phyloP scores from a whole-genome alignment of 2,113 vertebrate genomes.

The Opisthocomus hoazin region DNA sequence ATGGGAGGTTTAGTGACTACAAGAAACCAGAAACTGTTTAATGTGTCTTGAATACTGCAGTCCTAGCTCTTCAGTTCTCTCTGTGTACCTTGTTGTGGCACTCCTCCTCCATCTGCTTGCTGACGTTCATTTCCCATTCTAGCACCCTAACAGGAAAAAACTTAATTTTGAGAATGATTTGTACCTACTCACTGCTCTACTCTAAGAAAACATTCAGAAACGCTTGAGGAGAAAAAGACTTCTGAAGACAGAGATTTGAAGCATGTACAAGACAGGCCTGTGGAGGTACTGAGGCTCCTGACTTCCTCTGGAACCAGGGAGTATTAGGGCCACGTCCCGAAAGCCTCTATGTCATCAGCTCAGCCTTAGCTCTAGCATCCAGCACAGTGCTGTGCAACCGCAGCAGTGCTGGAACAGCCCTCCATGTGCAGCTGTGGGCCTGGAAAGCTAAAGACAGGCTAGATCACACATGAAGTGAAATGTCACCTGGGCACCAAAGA shows the following conservation, averaged over 20 bases:
- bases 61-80: not conserved
- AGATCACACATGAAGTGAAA: not conserved
- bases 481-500: not conserved
- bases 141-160: not conserved
- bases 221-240: not conserved
- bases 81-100: not conserved
- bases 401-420: not conserved
- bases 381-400: not conserved
- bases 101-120: not conserved
- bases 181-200: not conserved
- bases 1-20: not conserved
- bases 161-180: not conserved
- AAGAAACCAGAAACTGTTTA: not conserved
- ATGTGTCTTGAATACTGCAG: not conserved
- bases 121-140: not conserved
- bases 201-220: not conserved
- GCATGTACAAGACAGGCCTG: not conserved
- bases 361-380: not conserved
- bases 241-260: not conserved
- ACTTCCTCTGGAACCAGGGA: not conserved
- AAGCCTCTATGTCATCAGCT: not conserved
- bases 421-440: not conserved
- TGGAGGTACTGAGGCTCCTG: not conserved
- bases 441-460: not conserved
- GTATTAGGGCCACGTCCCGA: not conserved